phyloP scores from a whole-genome alignment of 1,140 invertebrate genomes.

The Drosophila nigrodunni region DNA sequence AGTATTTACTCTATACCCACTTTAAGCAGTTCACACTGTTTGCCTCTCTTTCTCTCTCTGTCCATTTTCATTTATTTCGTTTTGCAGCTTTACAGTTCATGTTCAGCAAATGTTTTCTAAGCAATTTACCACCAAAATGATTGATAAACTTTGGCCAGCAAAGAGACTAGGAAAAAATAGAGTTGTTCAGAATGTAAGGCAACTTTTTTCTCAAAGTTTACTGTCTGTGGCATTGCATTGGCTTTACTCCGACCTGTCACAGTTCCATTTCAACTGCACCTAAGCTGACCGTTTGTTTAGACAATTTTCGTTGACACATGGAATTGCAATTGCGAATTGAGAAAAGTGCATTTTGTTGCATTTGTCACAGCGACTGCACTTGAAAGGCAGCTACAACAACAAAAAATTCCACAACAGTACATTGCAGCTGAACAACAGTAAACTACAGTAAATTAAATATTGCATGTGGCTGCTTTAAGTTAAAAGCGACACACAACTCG shows the following conservation, averaged over 20 bases:
- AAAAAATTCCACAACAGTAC: background rate
- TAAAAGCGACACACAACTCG: conserved; percentile 13
- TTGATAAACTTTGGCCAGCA: conserved; percentile 76
- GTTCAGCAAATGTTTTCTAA: conserved; percentile 73
- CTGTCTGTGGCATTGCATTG: conserved; percentile 58
- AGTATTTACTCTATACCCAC: background rate
- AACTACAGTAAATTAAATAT: conserved; percentile 39
- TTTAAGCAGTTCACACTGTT: conserved; percentile 18
- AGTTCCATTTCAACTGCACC: background rate
- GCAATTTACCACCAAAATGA: conserved; percentile 84
- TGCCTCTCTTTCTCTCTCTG: conserved; percentile 1
- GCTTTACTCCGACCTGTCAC: conserved; percentile 7
- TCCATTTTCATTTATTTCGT: background rate
- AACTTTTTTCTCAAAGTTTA: conserved; percentile 51
- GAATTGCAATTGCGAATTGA: conserved; percentile 50
- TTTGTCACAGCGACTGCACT: conserved; percentile 46
- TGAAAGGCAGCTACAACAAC: conserved; percentile 4
- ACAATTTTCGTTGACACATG: conserved; percentile 78
- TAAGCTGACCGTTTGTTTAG: conserved; percentile 55
- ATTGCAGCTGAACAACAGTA: conserved; percentile 22
- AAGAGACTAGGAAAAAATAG: conserved; percentile 46
- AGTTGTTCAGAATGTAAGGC: conserved; percentile 36
- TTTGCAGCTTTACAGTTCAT: conserved; percentile 40
- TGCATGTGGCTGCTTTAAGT: conserved; percentile 47
- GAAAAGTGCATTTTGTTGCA: conserved; percentile 32